phyloP scores from a whole-genome alignment of 2,888 invertebrate genomes.

The Dasypogon diadema region DNA sequence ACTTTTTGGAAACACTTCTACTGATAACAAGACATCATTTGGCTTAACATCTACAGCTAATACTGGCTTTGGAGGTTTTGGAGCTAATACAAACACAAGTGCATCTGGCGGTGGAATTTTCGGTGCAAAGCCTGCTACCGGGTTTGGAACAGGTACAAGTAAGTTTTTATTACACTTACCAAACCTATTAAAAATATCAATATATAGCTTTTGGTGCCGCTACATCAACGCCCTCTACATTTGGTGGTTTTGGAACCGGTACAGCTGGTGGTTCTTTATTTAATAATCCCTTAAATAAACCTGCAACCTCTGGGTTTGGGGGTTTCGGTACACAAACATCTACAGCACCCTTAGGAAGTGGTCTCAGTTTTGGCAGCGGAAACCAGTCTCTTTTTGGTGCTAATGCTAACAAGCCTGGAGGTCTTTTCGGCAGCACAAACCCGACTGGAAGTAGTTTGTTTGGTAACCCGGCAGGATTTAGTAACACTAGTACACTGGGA shows the following conservation, averaged over 20 bases:
- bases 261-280: constrained; percentile 64
- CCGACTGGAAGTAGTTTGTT: constrained; percentile 67
- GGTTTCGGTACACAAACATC: constrained; percentile 69
- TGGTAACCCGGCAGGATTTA: constrained; percentile 64
- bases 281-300: constrained; percentile 66
- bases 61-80: constrained; percentile 67
- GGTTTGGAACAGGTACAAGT: constrained; percentile 60
- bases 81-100: constrained; percentile 64
- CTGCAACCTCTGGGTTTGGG: constrained; percentile 72
- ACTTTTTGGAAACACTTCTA: constrained; percentile 66
- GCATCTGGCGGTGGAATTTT: constrained; percentile 67
- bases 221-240: constrained; percentile 66
- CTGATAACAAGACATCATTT: constrained; percentile 65
- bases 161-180: background rate
- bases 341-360: constrained; percentile 60
- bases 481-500: constrained; percentile 57
- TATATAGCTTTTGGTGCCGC: constrained; percentile 53
- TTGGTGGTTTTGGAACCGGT: constrained; percentile 67
- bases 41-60: constrained; percentile 62
- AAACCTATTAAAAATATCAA: constrained; percentile 9
- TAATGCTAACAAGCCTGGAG: constrained; percentile 62
- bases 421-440: constrained; percentile 70
- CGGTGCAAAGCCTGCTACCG: constrained; percentile 58
- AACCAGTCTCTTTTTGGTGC: constrained; percentile 69
- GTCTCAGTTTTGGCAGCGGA: constrained; percentile 55